These are phyloP conservation scores for Cepphus grylle DNA, from an alignment of 2,113 vertebrate genomes.

Conservation along the genomic window DNA sequence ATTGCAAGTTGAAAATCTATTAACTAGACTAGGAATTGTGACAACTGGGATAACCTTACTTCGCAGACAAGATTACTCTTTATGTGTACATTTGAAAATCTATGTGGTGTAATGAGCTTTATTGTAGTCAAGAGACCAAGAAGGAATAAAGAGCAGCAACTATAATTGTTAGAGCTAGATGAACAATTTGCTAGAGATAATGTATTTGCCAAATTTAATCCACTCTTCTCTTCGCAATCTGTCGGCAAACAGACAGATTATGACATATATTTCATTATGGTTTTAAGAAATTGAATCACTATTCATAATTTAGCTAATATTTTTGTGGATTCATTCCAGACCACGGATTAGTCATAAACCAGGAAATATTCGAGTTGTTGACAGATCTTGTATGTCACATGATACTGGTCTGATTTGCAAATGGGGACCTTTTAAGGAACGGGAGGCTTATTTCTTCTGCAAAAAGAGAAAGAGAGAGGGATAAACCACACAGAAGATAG, in stretches of 20 bases:
- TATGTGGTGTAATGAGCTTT: neutral
- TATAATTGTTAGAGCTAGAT: neutral
- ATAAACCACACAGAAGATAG: neutral
- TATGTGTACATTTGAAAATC: neutral
- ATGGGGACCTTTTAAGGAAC: neutral
- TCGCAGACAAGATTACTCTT: neutral
- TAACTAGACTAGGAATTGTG: neutral
- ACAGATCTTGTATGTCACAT: neutral
- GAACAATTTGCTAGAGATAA: neutral
- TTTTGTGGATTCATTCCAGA: neutral
- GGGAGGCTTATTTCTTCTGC: neutral
- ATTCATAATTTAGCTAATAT: neutral
- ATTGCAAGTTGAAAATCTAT: neutral
- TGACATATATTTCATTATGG: neutral
- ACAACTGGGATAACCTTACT: neutral
- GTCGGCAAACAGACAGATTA: neutral
- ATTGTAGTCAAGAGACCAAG: neutral
- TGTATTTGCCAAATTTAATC: slow-evolving; percentile 6
- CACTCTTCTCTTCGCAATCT: neutral
- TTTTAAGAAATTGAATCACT: neutral
- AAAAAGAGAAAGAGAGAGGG: neutral
- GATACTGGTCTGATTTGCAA: neutral
- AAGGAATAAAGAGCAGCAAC: neutral
- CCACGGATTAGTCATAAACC: neutral
- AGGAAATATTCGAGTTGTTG: neutral